phyloP scores from a whole-genome alignment of 2,888 invertebrate species.

The Luperina nickerlii region DNA sequence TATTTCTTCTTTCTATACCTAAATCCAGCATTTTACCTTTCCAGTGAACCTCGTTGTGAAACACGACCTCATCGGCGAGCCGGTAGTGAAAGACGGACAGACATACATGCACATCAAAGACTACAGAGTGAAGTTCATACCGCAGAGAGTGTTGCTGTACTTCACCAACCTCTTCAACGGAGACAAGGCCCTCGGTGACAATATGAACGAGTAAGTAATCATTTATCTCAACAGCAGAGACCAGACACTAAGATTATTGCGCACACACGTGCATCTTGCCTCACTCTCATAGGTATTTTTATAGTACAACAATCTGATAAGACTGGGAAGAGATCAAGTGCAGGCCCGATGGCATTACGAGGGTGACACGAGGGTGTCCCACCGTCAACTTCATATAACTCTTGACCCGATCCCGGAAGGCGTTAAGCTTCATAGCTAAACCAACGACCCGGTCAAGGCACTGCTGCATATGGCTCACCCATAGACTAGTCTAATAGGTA shows the following conservation, averaged over 20 bases:
- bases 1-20: neutral
- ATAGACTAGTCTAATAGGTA: too few relatives aligned
- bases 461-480: neutral
- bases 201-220: slow-evolving; percentile 90
- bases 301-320: neutral
- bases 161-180: slow-evolving; percentile 93
- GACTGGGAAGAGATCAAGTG: neutral
- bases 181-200: slow-evolving; percentile 91
- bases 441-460: neutral
- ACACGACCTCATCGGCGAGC: slow-evolving; percentile 91
- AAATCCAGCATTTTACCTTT: neutral
- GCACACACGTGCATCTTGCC: neutral
- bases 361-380: too few relatives aligned
- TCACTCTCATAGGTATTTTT: too few relatives aligned
- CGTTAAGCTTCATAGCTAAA: neutral
- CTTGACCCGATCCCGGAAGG: neutral
- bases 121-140: slow-evolving; percentile 91
- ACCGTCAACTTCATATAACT: neutral
- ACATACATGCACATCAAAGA: slow-evolving; percentile 92
- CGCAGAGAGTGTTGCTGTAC: slow-evolving; percentile 90
- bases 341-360: neutral
- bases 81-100: slow-evolving; percentile 90
- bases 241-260: neutral
- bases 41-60: slow-evolving; percentile 91
- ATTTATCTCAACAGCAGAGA: neutral